Base-by-base conservation (phyloP, 1,140 invertebrate genomes). In the Andricus grossulariae region DNA sequence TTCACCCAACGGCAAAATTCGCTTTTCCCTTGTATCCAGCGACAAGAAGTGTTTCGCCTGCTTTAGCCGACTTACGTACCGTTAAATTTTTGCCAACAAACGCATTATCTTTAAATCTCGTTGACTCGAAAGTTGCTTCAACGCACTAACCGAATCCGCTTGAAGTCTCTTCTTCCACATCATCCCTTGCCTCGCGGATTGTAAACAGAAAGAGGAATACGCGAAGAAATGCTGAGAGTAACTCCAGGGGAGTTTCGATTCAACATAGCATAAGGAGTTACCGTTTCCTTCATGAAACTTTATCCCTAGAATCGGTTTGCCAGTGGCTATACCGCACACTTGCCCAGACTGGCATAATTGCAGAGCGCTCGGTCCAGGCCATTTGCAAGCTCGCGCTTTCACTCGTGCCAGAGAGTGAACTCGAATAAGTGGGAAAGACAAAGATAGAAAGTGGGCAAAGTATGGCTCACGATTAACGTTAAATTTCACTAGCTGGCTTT, bases 401-500 rank as follows among this genome's bases (percentile, higher is more conserved):
- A 8, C 60, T 66, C 25, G 32, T 66, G 60, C 25, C 60, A 66
- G 60, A 25, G 39, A n/a, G 60, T 2, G 32, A 66, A 21, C 32
- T 32, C 25, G 25, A 25, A 25, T 3, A 32, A 32, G 25, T 10
- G 19, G 18, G 54, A 11, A 21, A 21, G 54, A 21, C 5, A 19
- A 55, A 55, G 54, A 55, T 11, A 45, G 39, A 55, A 11, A 55
- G 11, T 19, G 4, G 21, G n/a, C 60, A 66, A 39, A 66, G 60
- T 66, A 66, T 66, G 60, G 60, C 16, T 75, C 76, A 75, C 79
- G 74, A 81, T 76, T 78, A 78, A 81, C 79, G 73, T 81, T 73
- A 76, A 78, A 81, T 76, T 78, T 81, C 75, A 81, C 73, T 66
- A 76, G 25, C 71, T 72, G 50, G 49, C 77, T 78, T 78, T 76